Percentiles rank a stretch among this genome's conserved stretches.
These are phyloP conservation scores for Eptesicus fuscus DNA, from an alignment of 2,113 vertebrate species.

Conservation along the genomic window DNA sequence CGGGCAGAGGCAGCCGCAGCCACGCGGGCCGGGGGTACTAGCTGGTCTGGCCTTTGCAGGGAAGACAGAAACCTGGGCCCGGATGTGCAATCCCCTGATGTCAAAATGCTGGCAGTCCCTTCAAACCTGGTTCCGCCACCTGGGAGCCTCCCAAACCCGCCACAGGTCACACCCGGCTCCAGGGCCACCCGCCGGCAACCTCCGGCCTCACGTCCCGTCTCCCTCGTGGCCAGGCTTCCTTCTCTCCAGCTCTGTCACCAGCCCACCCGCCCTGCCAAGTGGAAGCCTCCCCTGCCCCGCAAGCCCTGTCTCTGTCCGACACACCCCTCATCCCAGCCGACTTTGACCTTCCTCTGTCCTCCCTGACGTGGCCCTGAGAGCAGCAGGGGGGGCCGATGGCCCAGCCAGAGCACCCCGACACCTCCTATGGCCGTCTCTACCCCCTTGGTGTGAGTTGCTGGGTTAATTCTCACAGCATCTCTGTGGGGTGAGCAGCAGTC, in stretches of 20 bases:
- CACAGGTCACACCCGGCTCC: background rate
- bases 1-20: background rate
- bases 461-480: background rate
- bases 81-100: background rate
- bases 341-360: background rate
- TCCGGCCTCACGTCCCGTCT: no score
- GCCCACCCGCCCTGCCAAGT: background rate
- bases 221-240: background rate
- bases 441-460: no score
- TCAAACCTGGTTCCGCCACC: background rate
- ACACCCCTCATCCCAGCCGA: no score
- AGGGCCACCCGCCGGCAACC: background rate
- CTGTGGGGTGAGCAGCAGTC: accelerated
- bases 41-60: background rate
- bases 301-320: background rate
- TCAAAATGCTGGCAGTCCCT: background rate
- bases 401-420: no score
- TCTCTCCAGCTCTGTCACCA: background rate
- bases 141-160: background rate
- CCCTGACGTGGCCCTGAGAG: accelerated
- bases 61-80: background rate
- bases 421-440: background rate
- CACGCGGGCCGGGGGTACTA: background rate
- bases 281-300: background rate
- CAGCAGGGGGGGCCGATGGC: background rate